Percentiles rank a stretch among this genome's conserved stretches.
These are phyloP conservation scores for Pungitius pungitius DNA, from an alignment of 2,113 vertebrate genomes.

Conservation along the genomic window DNA sequence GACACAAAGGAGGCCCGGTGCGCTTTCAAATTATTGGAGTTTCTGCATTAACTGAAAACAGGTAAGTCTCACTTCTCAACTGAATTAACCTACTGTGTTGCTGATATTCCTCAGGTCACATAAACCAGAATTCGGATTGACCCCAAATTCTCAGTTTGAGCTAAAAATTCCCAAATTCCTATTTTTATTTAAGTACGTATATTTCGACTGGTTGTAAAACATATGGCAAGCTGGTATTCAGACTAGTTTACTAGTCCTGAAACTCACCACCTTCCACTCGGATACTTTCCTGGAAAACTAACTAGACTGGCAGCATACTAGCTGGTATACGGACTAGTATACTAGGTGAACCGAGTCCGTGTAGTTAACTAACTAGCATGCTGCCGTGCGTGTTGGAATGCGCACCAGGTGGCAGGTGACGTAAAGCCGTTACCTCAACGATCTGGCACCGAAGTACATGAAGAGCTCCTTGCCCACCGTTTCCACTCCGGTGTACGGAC, in stretches of 20 bases:
- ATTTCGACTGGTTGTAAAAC: no score
- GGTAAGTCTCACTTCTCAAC: neutral
- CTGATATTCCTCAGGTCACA: neutral
- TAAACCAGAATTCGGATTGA: neutral
- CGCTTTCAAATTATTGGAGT: neutral
- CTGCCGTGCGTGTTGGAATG: neutral
- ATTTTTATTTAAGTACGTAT: no score
- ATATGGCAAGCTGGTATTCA: no score
- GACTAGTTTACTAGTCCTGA: no score
- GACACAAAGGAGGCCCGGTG: neutral
- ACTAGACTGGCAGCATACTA: no score
- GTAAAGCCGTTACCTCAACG: constrained; percentile 84
- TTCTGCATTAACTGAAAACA: neutral
- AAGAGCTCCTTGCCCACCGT: constrained; percentile 95
- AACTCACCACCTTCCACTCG: no score
- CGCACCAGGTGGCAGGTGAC: neutral
- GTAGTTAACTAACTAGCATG: neutral
- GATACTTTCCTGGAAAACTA: neutral
- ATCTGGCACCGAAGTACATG: constrained; percentile 87
- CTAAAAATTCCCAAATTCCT: no score
- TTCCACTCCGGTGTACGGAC: constrained; percentile 83
- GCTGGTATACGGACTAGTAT: no score
- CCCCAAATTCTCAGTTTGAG: neutral
- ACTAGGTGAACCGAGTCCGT: no score
- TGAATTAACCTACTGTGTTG: neutral